A percentile compares a stretch with the other conserved stretches of the same genome.
Conservation (phyloP, 2,113 vertebrate species). For the Stigmatopora nigra region DNA sequence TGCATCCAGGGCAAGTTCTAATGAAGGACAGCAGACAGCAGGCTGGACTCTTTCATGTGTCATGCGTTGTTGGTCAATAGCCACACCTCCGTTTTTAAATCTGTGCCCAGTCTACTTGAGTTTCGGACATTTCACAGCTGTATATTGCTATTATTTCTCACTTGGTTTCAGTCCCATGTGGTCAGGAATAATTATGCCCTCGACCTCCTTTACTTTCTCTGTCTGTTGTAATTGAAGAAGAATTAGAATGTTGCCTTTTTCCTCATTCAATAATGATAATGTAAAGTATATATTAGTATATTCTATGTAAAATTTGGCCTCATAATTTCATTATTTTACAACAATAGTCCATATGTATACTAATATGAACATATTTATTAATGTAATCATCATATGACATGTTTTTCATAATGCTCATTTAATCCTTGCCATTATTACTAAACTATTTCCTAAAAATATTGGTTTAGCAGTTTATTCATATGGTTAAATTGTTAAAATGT, state of each 20-base stretch:
- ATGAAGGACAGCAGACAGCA: conserved; percentile 64
- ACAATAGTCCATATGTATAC: neutral
- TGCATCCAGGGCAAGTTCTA: conserved; percentile 62
- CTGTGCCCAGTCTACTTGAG: conserved; percentile 8
- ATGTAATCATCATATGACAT: neutral
- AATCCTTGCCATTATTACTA: neutral
- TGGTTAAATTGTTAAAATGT: no score
- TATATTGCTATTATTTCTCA: conserved; percentile 7
- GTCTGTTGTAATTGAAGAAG: neutral
- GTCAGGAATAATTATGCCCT: neutral
- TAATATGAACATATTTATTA: neutral
- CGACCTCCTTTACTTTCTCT: neutral
- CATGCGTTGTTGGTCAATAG: conserved; percentile 58
- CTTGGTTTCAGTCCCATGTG: conserved; percentile 14
- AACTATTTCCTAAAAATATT: no score
- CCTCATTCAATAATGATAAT: neutral
- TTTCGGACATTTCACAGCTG: conserved; percentile 17
- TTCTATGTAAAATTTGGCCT: neutral
- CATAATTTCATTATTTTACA: neutral
- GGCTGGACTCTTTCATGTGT: conserved; percentile 64
- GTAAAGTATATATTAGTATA: no score
- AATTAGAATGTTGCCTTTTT: neutral
- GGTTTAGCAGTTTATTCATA: no score
- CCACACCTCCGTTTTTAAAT: conserved; percentile 37
- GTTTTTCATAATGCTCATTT: neutral